Percentiles rank a stretch among this genome's conserved stretches.
These are phyloP conservation scores for Anoplophora glabripennis DNA, from an alignment of 1,140 invertebrate species.

Conservation along the genomic window DNA sequence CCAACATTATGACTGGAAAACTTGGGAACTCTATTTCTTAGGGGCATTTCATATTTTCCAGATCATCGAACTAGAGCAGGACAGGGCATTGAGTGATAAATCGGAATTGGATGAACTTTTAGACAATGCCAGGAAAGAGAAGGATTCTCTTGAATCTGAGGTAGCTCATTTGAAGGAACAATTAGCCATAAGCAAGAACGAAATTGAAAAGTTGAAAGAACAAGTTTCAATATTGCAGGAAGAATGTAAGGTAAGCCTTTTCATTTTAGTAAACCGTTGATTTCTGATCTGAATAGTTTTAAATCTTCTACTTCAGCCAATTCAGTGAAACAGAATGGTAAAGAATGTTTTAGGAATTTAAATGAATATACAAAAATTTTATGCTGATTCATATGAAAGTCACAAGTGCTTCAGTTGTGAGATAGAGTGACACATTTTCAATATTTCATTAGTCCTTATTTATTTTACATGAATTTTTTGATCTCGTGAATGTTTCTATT, in stretches of 20 bases:
- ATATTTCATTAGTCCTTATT: too few species aligned
- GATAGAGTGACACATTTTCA: too few species aligned
- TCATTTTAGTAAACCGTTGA: not conserved
- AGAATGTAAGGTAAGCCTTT: constrained; percentile 64
- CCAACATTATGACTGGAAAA: too few species aligned
- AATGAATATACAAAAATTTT: too few species aligned
- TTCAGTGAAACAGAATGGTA: too few species aligned
- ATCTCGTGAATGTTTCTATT: too few species aligned
- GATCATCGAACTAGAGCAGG: constrained; percentile 62
- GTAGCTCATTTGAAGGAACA: constrained; percentile 74
- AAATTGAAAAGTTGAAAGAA: constrained; percentile 70
- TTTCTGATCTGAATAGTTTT: not conserved
- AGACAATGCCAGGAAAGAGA: constrained; percentile 66
- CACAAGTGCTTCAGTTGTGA: too few species aligned
- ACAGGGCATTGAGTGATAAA: constrained; percentile 59
- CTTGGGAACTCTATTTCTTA: too few species aligned
- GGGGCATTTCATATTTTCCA: constrained; percentile 22
- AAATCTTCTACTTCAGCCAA: not conserved
- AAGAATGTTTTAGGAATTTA: too few species aligned
- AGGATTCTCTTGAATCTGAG: constrained; percentile 66
- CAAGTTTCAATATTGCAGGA: constrained; percentile 71
- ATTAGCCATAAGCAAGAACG: constrained; percentile 70
- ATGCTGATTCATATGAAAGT: too few species aligned
- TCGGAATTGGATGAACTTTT: constrained; percentile 69
- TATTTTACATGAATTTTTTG: too few species aligned